phyloP scores from a whole-genome alignment of 1,140 invertebrate genomes.

The Dendrolimus kikuchii region DNA sequence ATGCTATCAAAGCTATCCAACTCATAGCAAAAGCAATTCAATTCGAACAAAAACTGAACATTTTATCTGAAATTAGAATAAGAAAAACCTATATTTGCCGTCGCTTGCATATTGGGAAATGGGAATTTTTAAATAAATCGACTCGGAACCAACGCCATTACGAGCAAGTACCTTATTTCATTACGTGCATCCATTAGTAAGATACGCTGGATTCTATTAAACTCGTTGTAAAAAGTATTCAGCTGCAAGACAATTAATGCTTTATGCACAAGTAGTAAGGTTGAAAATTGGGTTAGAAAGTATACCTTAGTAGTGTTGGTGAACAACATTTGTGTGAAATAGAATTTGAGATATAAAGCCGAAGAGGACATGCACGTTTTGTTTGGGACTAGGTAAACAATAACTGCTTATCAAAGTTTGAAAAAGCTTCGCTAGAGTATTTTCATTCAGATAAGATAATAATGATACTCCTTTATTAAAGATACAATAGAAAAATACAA shows the following conservation, averaged over 20 bases:
- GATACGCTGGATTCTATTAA: constrained; percentile 61
- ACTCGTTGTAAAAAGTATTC: constrained; percentile 32
- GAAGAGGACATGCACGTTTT: too few species aligned
- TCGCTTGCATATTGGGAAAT: constrained; percentile 45
- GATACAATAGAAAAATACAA: too few species aligned
- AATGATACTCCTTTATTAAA: too few species aligned
- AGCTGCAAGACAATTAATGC: constrained; percentile 12
- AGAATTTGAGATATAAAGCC: too few species aligned
- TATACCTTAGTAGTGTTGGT: not conserved
- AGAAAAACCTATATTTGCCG: constrained; percentile 1
- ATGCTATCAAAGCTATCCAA: too few species aligned
- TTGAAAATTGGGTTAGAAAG: not conserved
- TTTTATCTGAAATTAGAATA: constrained; percentile 18
- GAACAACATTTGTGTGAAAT: too few species aligned
- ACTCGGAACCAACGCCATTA: constrained; percentile 29
- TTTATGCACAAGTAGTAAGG: not conserved
- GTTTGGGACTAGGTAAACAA: too few species aligned
- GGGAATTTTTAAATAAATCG: constrained; percentile 50
- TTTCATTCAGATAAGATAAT: too few species aligned
- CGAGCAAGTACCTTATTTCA: constrained; percentile 57
- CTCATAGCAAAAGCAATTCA: not conserved
- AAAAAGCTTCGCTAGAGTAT: too few species aligned
- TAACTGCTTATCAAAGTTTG: too few species aligned
- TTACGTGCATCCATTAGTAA: constrained; percentile 58
- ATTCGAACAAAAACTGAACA: constrained; percentile 18